phyloP scores from a whole-genome alignment of 2,113 vertebrate genomes.

The Sorex araneus region DNA sequence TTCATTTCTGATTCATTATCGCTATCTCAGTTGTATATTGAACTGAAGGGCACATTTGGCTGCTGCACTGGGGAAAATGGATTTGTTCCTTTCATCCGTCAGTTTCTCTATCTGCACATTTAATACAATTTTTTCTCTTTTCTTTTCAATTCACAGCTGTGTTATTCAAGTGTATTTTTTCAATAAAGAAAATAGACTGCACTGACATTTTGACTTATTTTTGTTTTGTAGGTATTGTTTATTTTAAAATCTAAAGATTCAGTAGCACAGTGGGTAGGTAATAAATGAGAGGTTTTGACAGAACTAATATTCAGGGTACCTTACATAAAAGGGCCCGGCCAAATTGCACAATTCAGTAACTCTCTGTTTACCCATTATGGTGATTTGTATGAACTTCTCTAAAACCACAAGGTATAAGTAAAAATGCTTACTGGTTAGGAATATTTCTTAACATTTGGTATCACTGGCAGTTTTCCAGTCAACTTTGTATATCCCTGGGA shows the following conservation, averaged over 20 bases:
- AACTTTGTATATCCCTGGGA: conserved; percentile 30
- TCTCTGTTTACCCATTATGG: conserved; percentile 59
- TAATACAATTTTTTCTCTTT: conserved; percentile 68
- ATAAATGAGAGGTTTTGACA: conserved; percentile 64
- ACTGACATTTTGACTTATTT: conserved; percentile 72
- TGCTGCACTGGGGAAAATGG: conserved; percentile 11
- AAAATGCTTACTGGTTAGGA: conserved; percentile 57
- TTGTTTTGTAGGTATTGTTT: conserved; percentile 73
- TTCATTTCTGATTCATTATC: conserved; percentile 42
- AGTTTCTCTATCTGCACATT: conserved; percentile 68
- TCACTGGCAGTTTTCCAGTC: background rate
- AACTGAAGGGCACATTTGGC: conserved; percentile 56
- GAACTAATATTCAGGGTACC: conserved; percentile 58
- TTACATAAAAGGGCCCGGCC: conserved; percentile 47
- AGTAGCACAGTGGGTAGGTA: conserved; percentile 45
- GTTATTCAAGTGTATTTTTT: conserved; percentile 74
- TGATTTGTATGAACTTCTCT: conserved; percentile 72
- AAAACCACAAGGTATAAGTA: conserved; percentile 50
- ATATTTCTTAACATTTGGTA: conserved; percentile 67
- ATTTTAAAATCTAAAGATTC: conserved; percentile 72
- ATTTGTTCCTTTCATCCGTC: conserved; percentile 68
- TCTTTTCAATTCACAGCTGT: conserved; percentile 80
- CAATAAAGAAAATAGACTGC: conserved; percentile 82
- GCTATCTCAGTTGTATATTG: conserved; percentile 28
- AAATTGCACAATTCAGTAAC: conserved; percentile 46